Base-by-base conservation (phyloP, 2,113 vertebrate genomes). In the Pelecanus crispus region DNA sequence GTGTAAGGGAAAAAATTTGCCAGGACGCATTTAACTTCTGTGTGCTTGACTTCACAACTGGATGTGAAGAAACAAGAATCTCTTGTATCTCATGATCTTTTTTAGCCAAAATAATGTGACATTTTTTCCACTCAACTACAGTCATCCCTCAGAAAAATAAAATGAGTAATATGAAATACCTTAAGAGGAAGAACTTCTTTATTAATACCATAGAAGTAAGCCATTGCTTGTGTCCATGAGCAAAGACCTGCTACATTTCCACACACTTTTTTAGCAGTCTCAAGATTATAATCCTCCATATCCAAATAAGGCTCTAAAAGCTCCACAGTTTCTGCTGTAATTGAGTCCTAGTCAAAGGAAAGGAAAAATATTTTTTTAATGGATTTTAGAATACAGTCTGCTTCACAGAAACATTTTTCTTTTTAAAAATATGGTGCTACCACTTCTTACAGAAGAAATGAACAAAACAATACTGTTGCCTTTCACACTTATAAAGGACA, bases 171-270 rank as follows among this genome's bases (percentile, higher is more conserved):
- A 81, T 3, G 3, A 87, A 82, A 70, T 94, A 99, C 98, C 98
- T 99, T 99, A 52, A 99, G 97, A n/a, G 98, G 99, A 92, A 99
- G 98, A 67, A 98, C 98, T 95, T 99, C 98, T 96, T 98, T 99
- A 97, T 99, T 99, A 95, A 99, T 98, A 82, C 97, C n/a, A 13
- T 98, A 99, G 96, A 99, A 99, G 90, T 98, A 98, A 55, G 88
- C 98, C 99, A 99, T 99, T 81, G 99, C 98, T 95, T 98, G 97
- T 19, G 98, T 99, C 99, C 99, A 99, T 63, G 98, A 98, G 95
- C 98, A 99, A 55, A 99, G 98, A 34, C 98, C 98, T 9, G 98
- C 98, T 83, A 99, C 98, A 42, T 98, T 99, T 22, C 99, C 99
- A 80, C 99, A 99, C 45, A 98, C 98, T 96, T 98, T 98, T 97